A percentile compares a stretch with the other conserved stretches of the same genome.
These are phyloP conservation scores for Hyposoter didymator DNA, from an alignment of 2,888 invertebrate genomes.

Conservation along the genomic window DNA sequence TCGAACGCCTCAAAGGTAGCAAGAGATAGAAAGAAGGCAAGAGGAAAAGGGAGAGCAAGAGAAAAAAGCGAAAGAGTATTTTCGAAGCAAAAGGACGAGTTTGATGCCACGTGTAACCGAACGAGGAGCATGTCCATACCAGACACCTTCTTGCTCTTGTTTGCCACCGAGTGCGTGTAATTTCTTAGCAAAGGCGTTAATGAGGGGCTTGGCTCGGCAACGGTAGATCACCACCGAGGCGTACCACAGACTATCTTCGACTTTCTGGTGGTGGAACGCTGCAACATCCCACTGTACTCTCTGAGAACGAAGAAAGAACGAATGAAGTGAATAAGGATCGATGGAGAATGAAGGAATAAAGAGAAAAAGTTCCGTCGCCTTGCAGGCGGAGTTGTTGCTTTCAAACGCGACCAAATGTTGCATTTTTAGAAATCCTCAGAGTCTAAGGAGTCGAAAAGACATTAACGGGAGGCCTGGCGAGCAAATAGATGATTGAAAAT, in stretches of 20 bases:
- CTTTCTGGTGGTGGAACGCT: constrained; percentile 32
- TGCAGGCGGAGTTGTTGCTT: neutral
- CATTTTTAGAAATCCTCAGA: neutral
- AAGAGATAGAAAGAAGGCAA: constrained; percentile 45
- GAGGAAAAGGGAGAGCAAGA: constrained; percentile 17
- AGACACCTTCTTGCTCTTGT: constrained; percentile 83
- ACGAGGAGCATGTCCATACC: constrained; percentile 70
- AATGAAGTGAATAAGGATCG: constrained; percentile 5
- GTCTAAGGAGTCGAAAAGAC: neutral
- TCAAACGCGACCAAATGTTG: neutral
- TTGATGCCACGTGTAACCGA: constrained; percentile 75
- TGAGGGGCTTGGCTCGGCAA: constrained; percentile 83
- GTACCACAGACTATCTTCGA: constrained; percentile 24
- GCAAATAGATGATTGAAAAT: neutral
- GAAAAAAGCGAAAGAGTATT: neutral
- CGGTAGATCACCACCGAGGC: constrained; percentile 81
- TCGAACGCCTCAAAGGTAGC: constrained; percentile 50
- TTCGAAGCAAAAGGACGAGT: constrained; percentile 19
- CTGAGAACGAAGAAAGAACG: constrained; percentile 9
- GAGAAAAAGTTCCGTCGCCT: neutral
- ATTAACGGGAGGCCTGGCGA: neutral
- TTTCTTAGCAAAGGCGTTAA: constrained; percentile 84
- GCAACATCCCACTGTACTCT: constrained; percentile 25
- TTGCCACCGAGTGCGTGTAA: constrained; percentile 84
- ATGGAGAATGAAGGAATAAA: neutral